Base-by-base conservation (phyloP, 2,113 vertebrate species). In the Propithecus coquereli region DNA sequence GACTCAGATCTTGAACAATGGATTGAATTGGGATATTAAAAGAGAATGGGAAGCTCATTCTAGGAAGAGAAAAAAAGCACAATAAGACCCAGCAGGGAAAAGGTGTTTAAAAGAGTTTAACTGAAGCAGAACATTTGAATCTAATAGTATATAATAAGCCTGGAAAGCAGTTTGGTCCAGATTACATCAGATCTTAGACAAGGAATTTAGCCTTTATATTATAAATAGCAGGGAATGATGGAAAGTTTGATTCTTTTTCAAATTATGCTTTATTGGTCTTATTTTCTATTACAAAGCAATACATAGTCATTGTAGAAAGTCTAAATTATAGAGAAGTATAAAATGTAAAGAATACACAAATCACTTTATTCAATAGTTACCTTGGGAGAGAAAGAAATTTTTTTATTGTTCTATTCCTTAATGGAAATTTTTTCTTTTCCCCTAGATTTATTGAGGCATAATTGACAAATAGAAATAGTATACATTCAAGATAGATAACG, bases 41-140 rank as follows among this genome's bases (percentile, higher is more conserved):
- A 89, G 63, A 96, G 59, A 94, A 89, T 40, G 43, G 59, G 54
- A 95, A 71, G 30, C 66, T 93, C 79, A 82, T 94, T 96, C 70
- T 79, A 85, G 71, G 90, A 95, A 95, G 80, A 92, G 80, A 91
- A 94, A 93, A 82, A 34, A 88, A 81, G 81, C 61, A 74, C 50
- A 77, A 90, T 73, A 92, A 94, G 63, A 91, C 68, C 52, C 74
- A 83, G 84, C 85, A 84, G 81, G 73, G 43, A 92, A 95, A 70
- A 76, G 30, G 32, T 93, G 82, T 93, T 91, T 93, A 79, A 90
- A 97, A 90, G 84, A 82, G 80, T 94, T 94, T 74, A 90, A 95
- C 93, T 92, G 84, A 97, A 93, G 90, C 68, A 91, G 90, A 97
- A 96, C 95, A 90, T 87, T 97, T 97, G 43, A 91, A 85, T 91